Conservation (phyloP, 2,113 vertebrate species). For the Hippopotamus amphibius region DNA sequence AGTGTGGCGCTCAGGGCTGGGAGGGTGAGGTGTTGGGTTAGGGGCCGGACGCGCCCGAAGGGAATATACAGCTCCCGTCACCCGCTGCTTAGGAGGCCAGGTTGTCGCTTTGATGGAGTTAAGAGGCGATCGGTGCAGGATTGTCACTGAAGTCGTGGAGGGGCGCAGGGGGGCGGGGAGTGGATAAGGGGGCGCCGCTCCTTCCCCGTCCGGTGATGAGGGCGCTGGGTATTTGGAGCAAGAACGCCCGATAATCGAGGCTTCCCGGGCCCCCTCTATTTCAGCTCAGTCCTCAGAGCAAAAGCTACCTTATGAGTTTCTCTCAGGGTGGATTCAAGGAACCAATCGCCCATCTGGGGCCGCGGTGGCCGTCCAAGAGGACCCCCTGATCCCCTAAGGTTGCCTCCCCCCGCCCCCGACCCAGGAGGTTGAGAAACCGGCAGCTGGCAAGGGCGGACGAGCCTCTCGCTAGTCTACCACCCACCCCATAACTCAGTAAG, state of each 20-base stretch:
- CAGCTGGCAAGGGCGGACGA: background rate
- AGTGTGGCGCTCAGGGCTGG: slow-evolving; percentile 79
- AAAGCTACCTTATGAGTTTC: background rate
- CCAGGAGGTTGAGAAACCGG: background rate
- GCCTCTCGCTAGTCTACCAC: background rate
- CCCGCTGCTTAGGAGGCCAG: background rate
- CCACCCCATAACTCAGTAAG: background rate
- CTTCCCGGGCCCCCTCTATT: background rate
- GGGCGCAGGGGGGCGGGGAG: background rate
- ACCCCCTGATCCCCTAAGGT: background rate
- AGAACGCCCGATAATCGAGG: too few species aligned
- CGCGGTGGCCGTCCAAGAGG: background rate
- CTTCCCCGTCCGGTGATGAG: background rate
- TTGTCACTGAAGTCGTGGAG: background rate
- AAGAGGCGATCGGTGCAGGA: background rate
- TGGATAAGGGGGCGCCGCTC: too few species aligned
- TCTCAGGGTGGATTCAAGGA: background rate
- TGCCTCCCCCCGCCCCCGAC: background rate
- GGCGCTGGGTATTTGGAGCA: background rate
- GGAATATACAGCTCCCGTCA: background rate
- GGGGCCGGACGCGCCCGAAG: background rate
- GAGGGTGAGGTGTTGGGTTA: background rate
- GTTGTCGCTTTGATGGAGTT: background rate
- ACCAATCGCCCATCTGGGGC: background rate
- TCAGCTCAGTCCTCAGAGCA: background rate